A percentile compares a stretch with the other conserved stretches of the same genome.
Evolutionary conservation across 2,888 invertebrate species (phyloP).

Genomic region (Acrobasis consociella): DNA sequence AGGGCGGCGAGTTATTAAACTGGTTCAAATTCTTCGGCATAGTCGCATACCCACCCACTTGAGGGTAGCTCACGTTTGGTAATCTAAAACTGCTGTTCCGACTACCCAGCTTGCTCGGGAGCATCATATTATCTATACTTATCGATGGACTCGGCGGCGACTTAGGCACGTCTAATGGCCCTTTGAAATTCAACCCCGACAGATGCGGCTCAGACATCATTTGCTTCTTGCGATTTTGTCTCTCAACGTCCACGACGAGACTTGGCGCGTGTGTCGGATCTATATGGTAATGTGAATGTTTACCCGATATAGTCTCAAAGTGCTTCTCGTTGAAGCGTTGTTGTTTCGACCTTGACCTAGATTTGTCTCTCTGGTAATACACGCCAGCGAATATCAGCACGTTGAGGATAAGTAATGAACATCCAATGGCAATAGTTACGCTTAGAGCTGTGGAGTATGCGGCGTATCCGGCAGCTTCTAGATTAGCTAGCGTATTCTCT

Average conservation of each 20-base stretch:
- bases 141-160: constrained; percentile 85
- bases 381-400: constrained; percentile 93
- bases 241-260: constrained; percentile 92
- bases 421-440: constrained; percentile 91
- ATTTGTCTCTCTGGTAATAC: constrained; percentile 91
- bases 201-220: constrained; percentile 79
- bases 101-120: constrained; percentile 80
- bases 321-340: constrained; percentile 87
- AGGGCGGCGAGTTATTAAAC: constrained; percentile 75
- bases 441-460: constrained; percentile 89
- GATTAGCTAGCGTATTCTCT: constrained; percentile 89
- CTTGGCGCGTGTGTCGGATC: constrained; percentile 90
- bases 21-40: constrained; percentile 84
- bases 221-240: constrained; percentile 72
- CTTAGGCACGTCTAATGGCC: constrained; percentile 80
- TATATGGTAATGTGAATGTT: constrained; percentile 91
- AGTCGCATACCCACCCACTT: constrained; percentile 78
- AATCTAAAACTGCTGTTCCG: constrained; percentile 74
- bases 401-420: constrained; percentile 90
- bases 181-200: constrained; percentile 81
- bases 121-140: constrained; percentile 80
- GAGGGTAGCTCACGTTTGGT: constrained; percentile 73
- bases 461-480: constrained; percentile 90
- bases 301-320: constrained; percentile 89
- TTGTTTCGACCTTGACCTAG: constrained; percentile 85